phyloP scores from a whole-genome alignment of 37 sponge, comb jelly and placozoan species.

The Beroe forskalii region DNA sequence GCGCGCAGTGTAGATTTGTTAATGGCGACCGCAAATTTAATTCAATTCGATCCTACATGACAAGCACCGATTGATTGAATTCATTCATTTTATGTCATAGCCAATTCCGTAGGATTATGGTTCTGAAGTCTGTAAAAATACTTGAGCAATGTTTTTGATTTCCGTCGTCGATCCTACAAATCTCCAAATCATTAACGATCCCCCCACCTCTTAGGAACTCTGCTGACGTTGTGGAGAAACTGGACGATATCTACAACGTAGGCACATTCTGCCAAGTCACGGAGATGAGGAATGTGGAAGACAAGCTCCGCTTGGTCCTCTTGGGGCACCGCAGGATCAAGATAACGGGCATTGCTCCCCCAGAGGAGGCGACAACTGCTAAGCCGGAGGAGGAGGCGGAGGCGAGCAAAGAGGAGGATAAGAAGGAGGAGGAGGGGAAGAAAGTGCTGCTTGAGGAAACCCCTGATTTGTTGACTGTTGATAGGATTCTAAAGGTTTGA shows the following conservation, averaged over 20 bases:
- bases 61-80: too few relatives aligned
- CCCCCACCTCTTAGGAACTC: too few relatives aligned
- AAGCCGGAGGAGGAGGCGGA: conserved; percentile 17
- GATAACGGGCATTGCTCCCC: conserved; percentile 64
- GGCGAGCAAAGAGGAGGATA: conserved; percentile 31
- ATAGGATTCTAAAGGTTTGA: background rate
- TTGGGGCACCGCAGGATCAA: conserved; percentile 75
- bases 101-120: too few relatives aligned
- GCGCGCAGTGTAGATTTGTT: too few relatives aligned
- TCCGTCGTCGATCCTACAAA: too few relatives aligned
- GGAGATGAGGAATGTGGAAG: conserved; percentile 78
- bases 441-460: background rate
- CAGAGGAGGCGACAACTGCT: conserved; percentile 49
- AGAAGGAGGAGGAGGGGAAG: background rate
- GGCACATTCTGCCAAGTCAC: conserved; percentile 90
- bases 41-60: too few relatives aligned
- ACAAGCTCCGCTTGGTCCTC: conserved; percentile 81
- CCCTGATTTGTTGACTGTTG: background rate
- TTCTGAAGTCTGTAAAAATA: too few relatives aligned
- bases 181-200: too few relatives aligned
- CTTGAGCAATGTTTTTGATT: too few relatives aligned
- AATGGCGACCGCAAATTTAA: too few relatives aligned
- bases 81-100: too few relatives aligned
- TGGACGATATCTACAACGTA: conserved; percentile 80
- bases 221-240: conserved; percentile 64